Base-by-base conservation (phyloP, 2,797 vertebrate species). In the Parauchenoglanis ngamensis region DNA sequence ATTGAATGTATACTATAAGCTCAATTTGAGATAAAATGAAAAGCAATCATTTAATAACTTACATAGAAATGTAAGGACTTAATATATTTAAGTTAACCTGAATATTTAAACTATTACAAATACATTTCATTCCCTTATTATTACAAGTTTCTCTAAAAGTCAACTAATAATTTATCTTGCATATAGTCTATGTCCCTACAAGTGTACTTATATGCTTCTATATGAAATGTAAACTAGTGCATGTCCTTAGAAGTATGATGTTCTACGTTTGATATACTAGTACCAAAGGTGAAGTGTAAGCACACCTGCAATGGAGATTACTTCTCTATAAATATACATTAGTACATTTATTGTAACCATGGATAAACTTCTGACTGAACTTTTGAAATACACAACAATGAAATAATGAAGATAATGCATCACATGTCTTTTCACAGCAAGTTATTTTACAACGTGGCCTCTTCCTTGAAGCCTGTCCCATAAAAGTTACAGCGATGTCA, bases 401-500 rank as follows among this genome's bases (percentile, higher is more conserved):
- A 28, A 54, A 54, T 70, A 40, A 70, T 70, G 68, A 70, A 70
- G 6, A 40, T 70, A 40, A 75, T 73, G 44, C n/a, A 17, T 28
- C 13, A 12, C 0, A 1, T 21, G 19, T 57, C 15, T 79, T 79
- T 81, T 44, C 57, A 63, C 35, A n/a, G 31, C 23, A n/a, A 63
- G 23, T 8, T 46, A 63, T 44, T 81, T 82, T 82, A 82, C 40
- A 82, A 25, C 23, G 1, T 61, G 78, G 23, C 13, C 35, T 61
- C 56, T 49, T 65, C 21, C 59, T 46, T 61, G 56, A 80, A 57
- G 77, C 28, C 54, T 79, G 56, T 57, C 77, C 31, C 6, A 82
- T 82, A 82, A 82, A 65, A 31, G 44, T 49, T 65, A 63, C 12
- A 82, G 59, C 35, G 65, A 11, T 59, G 28, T 82, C 80, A 67